Evolutionary conservation across 2,888 invertebrate genomes (phyloP), one percentile per base, ranked within the genome.

Genomic region (Drosophila peninsularis): DNA sequence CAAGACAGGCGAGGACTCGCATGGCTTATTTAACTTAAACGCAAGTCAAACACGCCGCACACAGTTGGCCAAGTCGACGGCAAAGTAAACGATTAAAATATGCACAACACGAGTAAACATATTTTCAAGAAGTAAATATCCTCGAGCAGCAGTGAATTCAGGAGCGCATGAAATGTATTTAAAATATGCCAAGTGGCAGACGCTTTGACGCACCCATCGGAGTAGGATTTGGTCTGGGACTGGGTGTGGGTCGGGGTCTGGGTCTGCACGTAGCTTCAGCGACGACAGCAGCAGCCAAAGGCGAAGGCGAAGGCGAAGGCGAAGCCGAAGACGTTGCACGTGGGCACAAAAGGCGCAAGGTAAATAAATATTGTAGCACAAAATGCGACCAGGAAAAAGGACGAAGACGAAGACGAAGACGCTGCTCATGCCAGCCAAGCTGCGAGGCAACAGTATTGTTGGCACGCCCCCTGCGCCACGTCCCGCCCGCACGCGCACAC

Each of bases 31-130:
- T 82, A 82, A 83, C 86, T 83, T 83, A 85, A 85, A 82, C 78
- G 69, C 61, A 86, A 80, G 69, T 83, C 81, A 83, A 86, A 83
- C 83, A 82, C 71, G 76, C 64, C 54, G 37, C 65, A 65, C 30
- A 62, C 21, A 49, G 36, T 30, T 34, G 53, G 50, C 53, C 54
- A 81, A 82, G 82, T 73, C 69, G 68, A 75, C 75, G 80, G 78
- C 82, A 90, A 89, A 90, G 87, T 80, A 90, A 90, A 90, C 90
- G 91, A 90, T 91, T 91, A 91, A 91, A 91, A 91, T 91, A 91
- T 91, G 91, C 90, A 90, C 91, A 91, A 91, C 91, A 91, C 85
- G 89, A 91, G 91, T 90, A 91, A 91, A 91, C 90, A 91, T 86
- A 90, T 91, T 90, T 90, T 90, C 81, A 90, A 90, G 91, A 80